These are phyloP conservation scores for Pseudorhiza aurosa DNA, from an alignment of 30 jellyfish, hydroid and myxozoan species.

Conservation along the genomic window DNA sequence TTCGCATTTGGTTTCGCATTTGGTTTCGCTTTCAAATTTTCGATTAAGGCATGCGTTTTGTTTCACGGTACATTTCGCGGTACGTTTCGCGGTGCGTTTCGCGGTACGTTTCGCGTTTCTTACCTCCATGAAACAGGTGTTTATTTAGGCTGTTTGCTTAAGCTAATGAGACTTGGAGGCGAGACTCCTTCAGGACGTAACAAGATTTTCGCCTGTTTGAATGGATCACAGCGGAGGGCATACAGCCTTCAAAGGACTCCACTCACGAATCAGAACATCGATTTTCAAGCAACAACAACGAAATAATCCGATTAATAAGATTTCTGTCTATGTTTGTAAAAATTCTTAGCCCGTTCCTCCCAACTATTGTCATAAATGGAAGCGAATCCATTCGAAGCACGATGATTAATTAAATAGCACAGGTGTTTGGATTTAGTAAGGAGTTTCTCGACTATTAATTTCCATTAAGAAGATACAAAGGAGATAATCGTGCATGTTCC, in stretches of 20 bases:
- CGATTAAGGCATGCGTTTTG: no score
- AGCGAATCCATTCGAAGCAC: neutral
- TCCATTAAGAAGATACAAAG: conserved; percentile 40
- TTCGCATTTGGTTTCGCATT: no score
- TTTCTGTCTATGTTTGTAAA: conserved; percentile 11
- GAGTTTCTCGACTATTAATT: neutral
- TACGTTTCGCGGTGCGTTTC: no score
- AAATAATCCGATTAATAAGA: neutral
- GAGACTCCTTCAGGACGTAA: conserved; percentile 3
- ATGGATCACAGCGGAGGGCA: conserved; percentile 16
- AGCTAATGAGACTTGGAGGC: conserved; percentile 17
- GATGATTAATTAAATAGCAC: conserved; percentile 3
- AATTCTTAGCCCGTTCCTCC: conserved; percentile 18
- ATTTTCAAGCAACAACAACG: conserved; percentile 1
- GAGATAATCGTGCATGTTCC: conserved; percentile 20
- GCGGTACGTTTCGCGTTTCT: no score
- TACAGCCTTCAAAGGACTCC: neutral
- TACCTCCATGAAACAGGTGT: conserved; percentile 12
- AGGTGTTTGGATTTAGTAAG: conserved; percentile 5
- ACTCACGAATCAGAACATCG: conserved; percentile 30
- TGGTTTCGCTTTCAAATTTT: no score
- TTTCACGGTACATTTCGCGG: no score
- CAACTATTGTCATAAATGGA: neutral
- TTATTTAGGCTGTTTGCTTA: neutral
- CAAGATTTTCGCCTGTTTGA: conserved; percentile 19